Conservation (phyloP, 2,797 vertebrate genomes). For the Xenops minutus region DNA sequence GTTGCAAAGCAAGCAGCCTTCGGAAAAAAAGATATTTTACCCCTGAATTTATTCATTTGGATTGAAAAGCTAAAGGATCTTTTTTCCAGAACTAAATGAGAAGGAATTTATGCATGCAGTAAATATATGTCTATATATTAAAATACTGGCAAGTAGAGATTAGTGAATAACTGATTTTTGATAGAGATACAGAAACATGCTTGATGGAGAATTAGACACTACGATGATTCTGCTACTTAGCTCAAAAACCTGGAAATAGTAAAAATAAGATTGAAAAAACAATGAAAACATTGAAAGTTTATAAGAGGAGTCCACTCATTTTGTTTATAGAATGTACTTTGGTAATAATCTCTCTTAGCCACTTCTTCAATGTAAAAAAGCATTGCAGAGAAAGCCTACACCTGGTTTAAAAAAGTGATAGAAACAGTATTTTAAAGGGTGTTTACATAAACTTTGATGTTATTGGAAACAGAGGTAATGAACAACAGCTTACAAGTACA, state of each 20-base stretch:
- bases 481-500: background rate
- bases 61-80: background rate
- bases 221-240: background rate
- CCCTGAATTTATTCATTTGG: background rate
- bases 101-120: background rate
- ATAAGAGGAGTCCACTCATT: background rate
- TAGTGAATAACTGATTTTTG: background rate
- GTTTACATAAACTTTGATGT: slow-evolving; percentile 4
- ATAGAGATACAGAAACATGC: background rate
- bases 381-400: background rate
- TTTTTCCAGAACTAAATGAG: background rate
- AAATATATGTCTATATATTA: background rate
- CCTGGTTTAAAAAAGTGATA: background rate
- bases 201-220: background rate
- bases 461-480: background rate
- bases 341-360: background rate
- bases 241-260: background rate
- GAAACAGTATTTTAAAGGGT: background rate
- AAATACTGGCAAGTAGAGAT: background rate
- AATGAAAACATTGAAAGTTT: background rate
- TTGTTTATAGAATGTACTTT: background rate
- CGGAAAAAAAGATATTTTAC: background rate
- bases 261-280: background rate
- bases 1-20: background rate
- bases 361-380: background rate